Base-by-base conservation (phyloP, 2,113 vertebrate species). In the Oceanodroma tethys region DNA sequence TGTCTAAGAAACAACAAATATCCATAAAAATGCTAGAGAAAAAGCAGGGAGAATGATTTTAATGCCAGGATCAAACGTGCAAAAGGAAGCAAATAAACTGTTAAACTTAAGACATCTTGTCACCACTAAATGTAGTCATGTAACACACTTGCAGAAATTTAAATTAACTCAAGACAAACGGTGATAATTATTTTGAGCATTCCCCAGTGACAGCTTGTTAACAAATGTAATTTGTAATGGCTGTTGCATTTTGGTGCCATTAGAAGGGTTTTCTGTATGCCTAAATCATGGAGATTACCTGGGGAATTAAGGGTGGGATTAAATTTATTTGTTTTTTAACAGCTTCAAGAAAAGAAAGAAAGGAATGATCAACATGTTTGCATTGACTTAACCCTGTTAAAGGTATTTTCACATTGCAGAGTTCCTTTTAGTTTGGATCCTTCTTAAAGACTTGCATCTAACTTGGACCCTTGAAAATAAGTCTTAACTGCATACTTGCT, bases 171-270 rank as follows among this genome's bases (percentile, higher is more conserved):
- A 45, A 92, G 81, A 93, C 68, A 94, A 97, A 91, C 25, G 2
- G 88, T 85, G 90, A 89, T 95, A 94, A 95, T 96, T 83, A 95
- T 95, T 89, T 94, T 84, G 87, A 96, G 65, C 42, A n/a, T 60
- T 92, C 63, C 79, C 86, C 17, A 80, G 75, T 91, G 95, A 96
- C 82, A 90, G 81, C 40, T 36, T 83, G 79, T 96, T 95, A 92
- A 95, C 92, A 95, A 92, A 92, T 89, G 81, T 29, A 82, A 84
- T 95, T 91, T 94, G 53, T 87, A 94, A 50, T 86, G 47, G 25
- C 52, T 79, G 20, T 88, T 90, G 66, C 83, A 36, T 81, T 84
- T 88, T 93, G 32, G 50, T 90, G 92, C 52, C 29, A 22, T 88
- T 92, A 65, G 26, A 88, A 83, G 8, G n/a, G 30, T 91, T 86